phyloP scores from a whole-genome alignment of 2,797 vertebrate genomes.

The Falco columbarius region DNA sequence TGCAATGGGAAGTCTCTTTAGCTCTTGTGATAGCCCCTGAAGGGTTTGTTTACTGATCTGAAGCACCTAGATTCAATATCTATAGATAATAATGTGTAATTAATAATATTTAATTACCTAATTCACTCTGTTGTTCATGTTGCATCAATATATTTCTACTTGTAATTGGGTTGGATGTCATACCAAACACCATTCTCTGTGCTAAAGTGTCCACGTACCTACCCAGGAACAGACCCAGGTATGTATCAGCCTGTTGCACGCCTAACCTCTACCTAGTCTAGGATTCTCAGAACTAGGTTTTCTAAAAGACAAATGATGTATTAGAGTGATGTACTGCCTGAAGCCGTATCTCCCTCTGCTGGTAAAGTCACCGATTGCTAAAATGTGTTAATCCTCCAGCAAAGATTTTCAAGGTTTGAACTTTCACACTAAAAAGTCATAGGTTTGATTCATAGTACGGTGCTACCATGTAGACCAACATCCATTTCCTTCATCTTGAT shows the following conservation, averaged over 20 bases:
- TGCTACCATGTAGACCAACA: background rate
- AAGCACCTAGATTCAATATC: background rate
- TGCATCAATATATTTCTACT: background rate
- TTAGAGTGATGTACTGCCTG: background rate
- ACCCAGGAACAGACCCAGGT: background rate
- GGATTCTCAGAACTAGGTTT: background rate
- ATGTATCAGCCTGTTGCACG: background rate
- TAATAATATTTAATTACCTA: background rate
- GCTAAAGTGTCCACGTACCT: background rate
- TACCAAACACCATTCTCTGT: background rate
- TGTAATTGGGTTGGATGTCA: background rate
- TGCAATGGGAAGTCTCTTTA: background rate
- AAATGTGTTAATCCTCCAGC: background rate
- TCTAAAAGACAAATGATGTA: background rate
- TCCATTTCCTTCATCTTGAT: background rate
- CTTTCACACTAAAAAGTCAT: background rate
- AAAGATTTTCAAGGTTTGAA: background rate
- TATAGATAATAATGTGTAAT: background rate
- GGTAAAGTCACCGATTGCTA: background rate
- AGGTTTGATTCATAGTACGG: background rate
- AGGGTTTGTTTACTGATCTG: background rate
- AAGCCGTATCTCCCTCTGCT: slow-evolving; percentile 13
- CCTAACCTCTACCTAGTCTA: background rate
- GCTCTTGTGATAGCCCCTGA: background rate
- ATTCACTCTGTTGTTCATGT: background rate